phyloP scores from a whole-genome alignment of 2,888 invertebrate species.

The Serripes groenlandicus region DNA sequence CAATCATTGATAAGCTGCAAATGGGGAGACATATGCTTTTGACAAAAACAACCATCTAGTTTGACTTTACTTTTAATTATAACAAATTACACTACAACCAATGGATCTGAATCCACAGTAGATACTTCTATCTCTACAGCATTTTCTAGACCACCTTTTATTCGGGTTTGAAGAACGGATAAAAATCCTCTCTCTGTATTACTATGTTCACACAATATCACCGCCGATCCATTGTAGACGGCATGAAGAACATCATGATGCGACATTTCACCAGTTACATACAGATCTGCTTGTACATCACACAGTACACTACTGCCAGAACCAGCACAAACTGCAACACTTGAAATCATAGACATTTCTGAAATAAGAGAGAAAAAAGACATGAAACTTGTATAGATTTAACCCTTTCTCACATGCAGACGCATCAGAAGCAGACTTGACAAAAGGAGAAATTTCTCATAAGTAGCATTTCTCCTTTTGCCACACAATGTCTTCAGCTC shows the following conservation, averaged over 20 bases:
- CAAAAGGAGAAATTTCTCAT: too few species aligned
- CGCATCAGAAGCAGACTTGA: too few species aligned
- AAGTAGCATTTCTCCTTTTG: too few species aligned
- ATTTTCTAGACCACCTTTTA: constrained; percentile 86
- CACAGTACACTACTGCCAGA: constrained; percentile 93
- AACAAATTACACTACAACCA: not conserved
- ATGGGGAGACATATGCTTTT: too few species aligned
- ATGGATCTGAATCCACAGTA: not conserved
- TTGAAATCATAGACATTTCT: constrained; percentile 77
- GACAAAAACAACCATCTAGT: too few species aligned
- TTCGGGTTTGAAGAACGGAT: constrained; percentile 88
- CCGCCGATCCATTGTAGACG: constrained; percentile 91
- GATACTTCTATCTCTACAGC: constrained; percentile 67
- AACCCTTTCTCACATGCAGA: too few species aligned
- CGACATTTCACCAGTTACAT: constrained; percentile 96
- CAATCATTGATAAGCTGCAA: too few species aligned
- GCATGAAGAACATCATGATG: constrained; percentile 97
- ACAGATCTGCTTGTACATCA: constrained; percentile 92
- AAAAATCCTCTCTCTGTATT: constrained; percentile 97
- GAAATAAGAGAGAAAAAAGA: not conserved
- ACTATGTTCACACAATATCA: constrained; percentile 96
- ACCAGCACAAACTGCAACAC: constrained; percentile 95
- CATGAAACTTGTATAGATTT: too few species aligned
- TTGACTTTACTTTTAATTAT: too few species aligned
- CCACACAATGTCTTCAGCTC: too few species aligned